A percentile compares a stretch with the other conserved stretches of the same genome.
Evolutionary conservation across 2,888 invertebrate species (phyloP).

Genomic region (Byasa hedistus): DNA sequence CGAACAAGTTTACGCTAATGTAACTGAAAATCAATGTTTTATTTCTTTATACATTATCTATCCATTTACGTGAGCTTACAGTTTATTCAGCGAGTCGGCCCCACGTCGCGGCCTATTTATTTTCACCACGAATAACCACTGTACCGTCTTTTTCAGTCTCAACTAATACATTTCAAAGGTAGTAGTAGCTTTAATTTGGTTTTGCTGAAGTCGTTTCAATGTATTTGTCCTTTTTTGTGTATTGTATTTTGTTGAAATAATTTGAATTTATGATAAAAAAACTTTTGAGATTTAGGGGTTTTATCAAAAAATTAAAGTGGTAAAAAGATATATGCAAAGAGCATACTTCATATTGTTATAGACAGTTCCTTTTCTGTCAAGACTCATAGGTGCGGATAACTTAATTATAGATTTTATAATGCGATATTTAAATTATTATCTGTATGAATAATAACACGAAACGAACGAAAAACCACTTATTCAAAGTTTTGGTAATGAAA

Average conservation of each 20-base stretch:
- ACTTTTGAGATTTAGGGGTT: too few species aligned
- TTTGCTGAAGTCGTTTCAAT: conserved; percentile 10
- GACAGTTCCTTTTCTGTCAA: too few species aligned
- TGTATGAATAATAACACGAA: background rate
- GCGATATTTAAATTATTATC: too few species aligned
- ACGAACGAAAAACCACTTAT: background rate
- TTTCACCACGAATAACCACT: conserved; percentile 13
- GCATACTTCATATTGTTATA: too few species aligned
- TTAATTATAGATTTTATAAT: too few species aligned
- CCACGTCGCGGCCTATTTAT: conserved; percentile 13
- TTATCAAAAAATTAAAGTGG: too few species aligned
- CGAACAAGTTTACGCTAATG: background rate
- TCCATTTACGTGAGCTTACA: background rate
- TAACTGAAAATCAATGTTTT: background rate
- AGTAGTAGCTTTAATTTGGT: conserved; percentile 13
- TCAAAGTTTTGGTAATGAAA: conserved; percentile 14
- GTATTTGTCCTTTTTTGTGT: conserved; percentile 3
- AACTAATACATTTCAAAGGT: conserved; percentile 13
- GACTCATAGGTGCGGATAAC: too few species aligned
- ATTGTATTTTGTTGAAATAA: conserved; percentile 14
- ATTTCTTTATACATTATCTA: background rate
- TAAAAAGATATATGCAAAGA: too few species aligned
- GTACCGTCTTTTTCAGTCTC: conserved; percentile 14
- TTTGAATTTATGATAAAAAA: too few species aligned
- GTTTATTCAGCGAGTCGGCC: conserved; percentile 6